Conservation (phyloP, 2,797 vertebrate genomes). For the Myotis vivesi region DNA sequence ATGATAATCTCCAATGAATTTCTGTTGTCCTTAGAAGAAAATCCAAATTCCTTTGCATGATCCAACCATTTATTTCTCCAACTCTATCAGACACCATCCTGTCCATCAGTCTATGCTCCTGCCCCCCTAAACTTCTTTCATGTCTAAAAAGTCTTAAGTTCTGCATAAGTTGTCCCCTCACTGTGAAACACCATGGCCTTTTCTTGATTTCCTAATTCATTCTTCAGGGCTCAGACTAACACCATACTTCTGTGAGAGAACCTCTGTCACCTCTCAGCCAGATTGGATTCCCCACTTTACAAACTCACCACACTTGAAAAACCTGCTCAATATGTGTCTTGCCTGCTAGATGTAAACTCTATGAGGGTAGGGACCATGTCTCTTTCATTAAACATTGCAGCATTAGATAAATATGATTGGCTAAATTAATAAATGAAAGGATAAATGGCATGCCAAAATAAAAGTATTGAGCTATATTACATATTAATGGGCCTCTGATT, state of each 20-base stretch:
- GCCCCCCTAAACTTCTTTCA: slow-evolving; percentile 32
- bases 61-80: neutral
- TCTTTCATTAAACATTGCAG: slow-evolving; percentile 19
- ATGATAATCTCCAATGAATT: slow-evolving; percentile 13
- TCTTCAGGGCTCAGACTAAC: neutral
- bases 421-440: slow-evolving; percentile 25
- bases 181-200: neutral
- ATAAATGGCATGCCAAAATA: slow-evolving; percentile 13
- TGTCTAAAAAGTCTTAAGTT: slow-evolving; percentile 4
- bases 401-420: neutral
- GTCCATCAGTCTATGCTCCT: neutral
- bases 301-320: slow-evolving; percentile 30
- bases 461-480: neutral
- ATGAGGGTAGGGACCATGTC: neutral
- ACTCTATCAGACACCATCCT: neutral
- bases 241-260: neutral
- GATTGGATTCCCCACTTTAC: neutral
- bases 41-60: neutral
- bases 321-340: neutral
- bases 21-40: neutral
- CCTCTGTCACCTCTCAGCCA: neutral
- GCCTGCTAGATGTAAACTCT: neutral
- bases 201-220: neutral
- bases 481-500: neutral
- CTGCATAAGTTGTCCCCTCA: neutral